Conservation (phyloP, 2,888 invertebrate species). For the Microctonus brassicae region DNA sequence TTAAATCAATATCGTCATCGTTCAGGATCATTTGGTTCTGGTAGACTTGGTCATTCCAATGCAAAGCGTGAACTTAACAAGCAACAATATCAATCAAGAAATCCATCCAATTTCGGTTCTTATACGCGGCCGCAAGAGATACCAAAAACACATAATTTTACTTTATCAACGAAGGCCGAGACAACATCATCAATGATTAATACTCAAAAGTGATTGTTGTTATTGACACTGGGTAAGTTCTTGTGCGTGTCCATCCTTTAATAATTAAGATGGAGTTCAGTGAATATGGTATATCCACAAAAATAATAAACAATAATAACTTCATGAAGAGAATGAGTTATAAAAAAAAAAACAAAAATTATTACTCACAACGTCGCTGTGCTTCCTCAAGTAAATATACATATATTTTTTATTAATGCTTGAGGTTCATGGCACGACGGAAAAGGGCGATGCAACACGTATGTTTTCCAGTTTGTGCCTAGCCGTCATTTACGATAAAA, state of each 20-base stretch:
- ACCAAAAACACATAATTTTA: slow-evolving; percentile 43
- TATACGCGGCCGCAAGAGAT: slow-evolving; percentile 56
- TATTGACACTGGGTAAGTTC: slow-evolving; percentile 28
- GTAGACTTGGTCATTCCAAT: slow-evolving; percentile 53
- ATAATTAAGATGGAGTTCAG: not conserved
- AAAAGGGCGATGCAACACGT: slow-evolving; percentile 22
- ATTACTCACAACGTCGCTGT: not conserved
- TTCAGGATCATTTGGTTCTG: slow-evolving; percentile 65
- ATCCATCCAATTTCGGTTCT: slow-evolving; percentile 60
- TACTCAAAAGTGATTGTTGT: not conserved
- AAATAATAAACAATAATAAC: not conserved
- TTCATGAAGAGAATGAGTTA: not conserved
- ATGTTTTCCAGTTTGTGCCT: slow-evolving; percentile 39
- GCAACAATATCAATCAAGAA: slow-evolving; percentile 52
- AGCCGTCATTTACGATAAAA: slow-evolving; percentile 37
- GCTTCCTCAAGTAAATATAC: slow-evolving; percentile 16
- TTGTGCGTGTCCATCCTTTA: not conserved
- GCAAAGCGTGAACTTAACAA: slow-evolving; percentile 58
- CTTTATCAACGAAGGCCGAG: slow-evolving; percentile 40
- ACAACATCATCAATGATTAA: not conserved
- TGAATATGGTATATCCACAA: not conserved
- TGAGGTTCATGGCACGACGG: slow-evolving; percentile 33
- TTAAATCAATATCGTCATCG: slow-evolving; percentile 61
- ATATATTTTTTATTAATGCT: slow-evolving; percentile 21
- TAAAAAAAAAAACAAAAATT: not conserved